These are phyloP conservation scores for Saxidomus purpurata DNA, from an alignment of 1,140 invertebrate genomes.

Conservation along the genomic window DNA sequence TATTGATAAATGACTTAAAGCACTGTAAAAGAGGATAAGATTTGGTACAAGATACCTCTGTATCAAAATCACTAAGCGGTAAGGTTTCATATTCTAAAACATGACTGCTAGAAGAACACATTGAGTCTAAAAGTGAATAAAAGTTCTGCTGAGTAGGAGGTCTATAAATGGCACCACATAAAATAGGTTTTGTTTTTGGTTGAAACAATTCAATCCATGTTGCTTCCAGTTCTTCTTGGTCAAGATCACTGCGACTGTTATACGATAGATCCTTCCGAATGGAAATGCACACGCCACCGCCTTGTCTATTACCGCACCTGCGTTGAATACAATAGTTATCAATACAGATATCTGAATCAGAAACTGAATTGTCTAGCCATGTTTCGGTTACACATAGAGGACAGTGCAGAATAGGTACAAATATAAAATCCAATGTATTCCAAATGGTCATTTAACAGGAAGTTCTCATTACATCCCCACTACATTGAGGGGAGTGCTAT, in stretches of 20 bases:
- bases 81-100: constrained; percentile 54
- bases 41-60: constrained; percentile 29
- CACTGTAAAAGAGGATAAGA: constrained; percentile 30
- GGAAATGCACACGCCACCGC: constrained; percentile 37
- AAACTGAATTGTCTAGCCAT: constrained; percentile 26
- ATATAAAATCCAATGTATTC: no score
- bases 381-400: no score
- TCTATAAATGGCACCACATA: no score
- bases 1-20: constrained; percentile 23
- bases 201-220: constrained; percentile 41
- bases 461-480: no score
- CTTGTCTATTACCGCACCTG: constrained; percentile 5
- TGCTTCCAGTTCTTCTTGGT: no score
- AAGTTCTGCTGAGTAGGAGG: constrained; percentile 21
- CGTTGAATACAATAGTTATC: constrained; percentile 21
- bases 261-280: constrained; percentile 34
- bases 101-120: constrained; percentile 32
- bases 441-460: no score
- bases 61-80: constrained; percentile 47
- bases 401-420: no score
- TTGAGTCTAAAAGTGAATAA: constrained; percentile 22
- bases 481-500: no score
- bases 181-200: constrained; percentile 53
- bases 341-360: constrained; percentile 36
- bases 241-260: constrained; percentile 30